Evolutionary conservation across 2,888 invertebrate species (phyloP).

Genomic region (Hirtodrosophila alboralis): DNA sequence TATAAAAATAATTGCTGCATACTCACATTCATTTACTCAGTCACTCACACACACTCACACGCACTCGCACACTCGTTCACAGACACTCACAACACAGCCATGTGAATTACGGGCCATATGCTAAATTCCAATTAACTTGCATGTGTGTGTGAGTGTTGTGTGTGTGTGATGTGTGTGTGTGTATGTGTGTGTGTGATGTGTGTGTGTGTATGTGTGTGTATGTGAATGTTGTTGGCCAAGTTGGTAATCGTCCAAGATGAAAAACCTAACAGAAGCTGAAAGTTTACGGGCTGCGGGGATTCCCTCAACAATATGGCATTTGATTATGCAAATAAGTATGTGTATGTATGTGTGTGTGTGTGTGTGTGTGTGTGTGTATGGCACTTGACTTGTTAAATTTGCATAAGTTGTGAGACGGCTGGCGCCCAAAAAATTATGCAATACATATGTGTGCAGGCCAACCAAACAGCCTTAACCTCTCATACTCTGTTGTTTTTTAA

Average conservation of each 20-base stretch:
- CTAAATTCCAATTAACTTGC: constrained; percentile 78
- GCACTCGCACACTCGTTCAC: constrained; percentile 11
- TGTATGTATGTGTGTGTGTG: no score
- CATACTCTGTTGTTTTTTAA: background rate
- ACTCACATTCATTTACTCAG: constrained; percentile 45
- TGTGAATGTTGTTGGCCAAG: constrained; percentile 45
- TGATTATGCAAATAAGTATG: constrained; percentile 79
- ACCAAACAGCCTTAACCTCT: background rate
- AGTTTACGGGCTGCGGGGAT: constrained; percentile 16
- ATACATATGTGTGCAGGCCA: constrained; percentile 46
- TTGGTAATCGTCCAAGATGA: constrained; percentile 73
- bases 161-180: constrained; percentile 11
- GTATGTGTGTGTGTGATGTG: constrained; percentile 6
- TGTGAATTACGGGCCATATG: constrained; percentile 69
- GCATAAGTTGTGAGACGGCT: constrained; percentile 62
- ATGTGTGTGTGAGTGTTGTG: constrained; percentile 28
- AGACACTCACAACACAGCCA: constrained; percentile 14
- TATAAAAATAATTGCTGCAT: constrained; percentile 77
- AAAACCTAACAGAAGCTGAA: constrained; percentile 44
- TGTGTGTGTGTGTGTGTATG: constrained; percentile 30
- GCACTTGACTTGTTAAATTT: constrained; percentile 75
- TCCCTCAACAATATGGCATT: constrained; percentile 70
- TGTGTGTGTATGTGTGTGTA: constrained; percentile 9
- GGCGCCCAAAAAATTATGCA: constrained; percentile 66
- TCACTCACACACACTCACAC: constrained; percentile 21